Evolutionary conservation across 1,140 invertebrate species (phyloP).

Genomic region (Phthorimaea operculella): DNA sequence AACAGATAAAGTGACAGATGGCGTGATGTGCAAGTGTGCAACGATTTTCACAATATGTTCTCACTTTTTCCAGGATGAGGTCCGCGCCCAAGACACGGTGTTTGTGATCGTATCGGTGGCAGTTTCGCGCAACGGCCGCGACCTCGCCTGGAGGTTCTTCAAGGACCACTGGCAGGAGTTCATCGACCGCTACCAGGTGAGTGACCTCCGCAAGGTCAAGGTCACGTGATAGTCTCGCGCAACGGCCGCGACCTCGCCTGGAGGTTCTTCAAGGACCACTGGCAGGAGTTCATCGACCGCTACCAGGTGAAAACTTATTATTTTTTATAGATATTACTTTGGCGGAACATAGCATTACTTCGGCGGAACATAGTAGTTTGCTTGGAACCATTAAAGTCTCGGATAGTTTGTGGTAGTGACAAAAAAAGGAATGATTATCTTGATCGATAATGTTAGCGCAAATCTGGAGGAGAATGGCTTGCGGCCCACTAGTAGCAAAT

Average conservation of each 20-base stretch:
- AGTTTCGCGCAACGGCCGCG: constrained; percentile 79
- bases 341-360: too few species aligned
- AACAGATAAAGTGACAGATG: too few species aligned
- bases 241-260: constrained; percentile 87
- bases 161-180: constrained; percentile 85
- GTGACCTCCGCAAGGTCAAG: background rate
- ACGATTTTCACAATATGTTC: too few species aligned
- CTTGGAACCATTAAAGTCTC: too few species aligned
- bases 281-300: constrained; percentile 76
- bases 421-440: too few species aligned
- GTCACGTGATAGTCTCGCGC: constrained; percentile 75
- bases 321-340: too few species aligned
- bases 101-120: constrained; percentile 89
- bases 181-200: constrained; percentile 79
- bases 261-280: constrained; percentile 92
- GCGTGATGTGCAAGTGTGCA: too few species aligned
- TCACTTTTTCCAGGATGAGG: constrained; percentile 78
- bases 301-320: constrained; percentile 78
- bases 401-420: too few species aligned
- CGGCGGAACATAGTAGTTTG: too few species aligned
- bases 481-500: too few species aligned
- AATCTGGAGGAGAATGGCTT: too few species aligned
- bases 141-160: constrained; percentile 91
- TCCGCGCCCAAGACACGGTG: constrained; percentile 89
- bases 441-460: too few species aligned